These are phyloP conservation scores for Aythya baeri DNA, from an alignment of 2,113 vertebrate genomes.

Conservation along the genomic window DNA sequence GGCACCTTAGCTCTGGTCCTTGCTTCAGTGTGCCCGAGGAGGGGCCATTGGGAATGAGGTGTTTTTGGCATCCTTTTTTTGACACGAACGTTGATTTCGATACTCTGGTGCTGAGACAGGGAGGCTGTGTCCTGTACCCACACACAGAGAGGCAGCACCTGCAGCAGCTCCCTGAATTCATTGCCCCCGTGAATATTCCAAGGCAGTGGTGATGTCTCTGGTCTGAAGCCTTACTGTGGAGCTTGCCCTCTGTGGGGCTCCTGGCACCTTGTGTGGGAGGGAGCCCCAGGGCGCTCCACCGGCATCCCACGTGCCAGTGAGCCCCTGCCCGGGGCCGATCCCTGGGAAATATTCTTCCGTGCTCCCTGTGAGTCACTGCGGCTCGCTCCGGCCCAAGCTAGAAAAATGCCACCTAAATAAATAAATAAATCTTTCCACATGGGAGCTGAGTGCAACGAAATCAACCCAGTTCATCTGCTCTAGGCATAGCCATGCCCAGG, in stretches of 20 bases:
- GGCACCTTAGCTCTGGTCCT: neutral
- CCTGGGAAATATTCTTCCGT: neutral
- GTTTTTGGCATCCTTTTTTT: neutral
- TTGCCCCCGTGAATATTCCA: neutral
- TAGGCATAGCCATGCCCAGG: rapidly evolving
- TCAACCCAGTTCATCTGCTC: neutral
- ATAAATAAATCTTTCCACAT: neutral
- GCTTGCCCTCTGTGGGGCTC: neutral
- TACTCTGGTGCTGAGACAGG: neutral
- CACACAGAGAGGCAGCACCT: neutral
- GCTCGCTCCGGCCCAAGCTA: rapidly evolving
- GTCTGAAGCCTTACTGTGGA: rapidly evolving
- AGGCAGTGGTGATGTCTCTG: neutral
- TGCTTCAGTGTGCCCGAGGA: neutral
- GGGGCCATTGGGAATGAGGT: neutral
- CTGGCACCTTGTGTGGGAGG: rapidly evolving
- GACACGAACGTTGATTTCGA: neutral
- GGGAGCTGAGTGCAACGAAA: neutral
- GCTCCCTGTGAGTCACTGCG: neutral
- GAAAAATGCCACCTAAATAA: neutral
- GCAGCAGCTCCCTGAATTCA: neutral
- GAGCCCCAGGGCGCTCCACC: neutral
- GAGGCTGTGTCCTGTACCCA: neutral
- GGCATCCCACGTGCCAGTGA: neutral
- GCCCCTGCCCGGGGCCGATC: neutral